Base-by-base conservation (phyloP, 2,888 invertebrate genomes). In the Scelioninae gen. 1 region DNA sequence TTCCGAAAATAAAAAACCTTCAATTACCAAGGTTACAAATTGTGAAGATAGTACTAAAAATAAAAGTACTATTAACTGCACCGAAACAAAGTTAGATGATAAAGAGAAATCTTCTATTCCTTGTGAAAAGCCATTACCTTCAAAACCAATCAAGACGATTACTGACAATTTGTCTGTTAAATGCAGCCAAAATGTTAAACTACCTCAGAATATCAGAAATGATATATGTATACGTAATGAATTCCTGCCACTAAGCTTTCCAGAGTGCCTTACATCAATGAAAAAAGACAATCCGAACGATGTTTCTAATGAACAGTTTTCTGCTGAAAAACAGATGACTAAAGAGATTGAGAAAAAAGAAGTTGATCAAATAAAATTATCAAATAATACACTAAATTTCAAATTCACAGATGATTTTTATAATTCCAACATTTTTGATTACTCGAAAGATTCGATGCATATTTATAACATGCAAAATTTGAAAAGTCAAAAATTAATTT, bases 1-100 rank as follows among this genome's bases (percentile, higher is more conserved):
- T n/a, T 86, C 88, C 3, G 92, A 92, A 5, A 86, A 85, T 13
- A 88, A 85, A 15, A 72, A 74, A 13, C 29, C 72, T 2, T 45
- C 55, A 9, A 69, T 65, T 40, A 58, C 53, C 6, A 66, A 66
- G 32, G 5, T 60, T 6, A n/a, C 60, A 11, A 72, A 53, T 15
- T 49, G 60, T 23, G 63, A 77, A 38, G 49, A 63, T 38, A 77
- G 31, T 7, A n/a, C 15, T 23, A 51, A 56, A 58, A n/a, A 0
- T 10, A 31, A 11, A 9, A 56, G 32, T 38, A 47, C 13, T 34
- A 16, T 0, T 40, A 23, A 55, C 11, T 38, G 8, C 10, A 29
- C 0, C 10, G 63, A 55, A 23, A 47, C 4, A 0, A 43, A 63
- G 15, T 10, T 32, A 0, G 15, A 34, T 4, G 43, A 75, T 32